These are phyloP conservation scores for Mastomys coucha DNA, from an alignment of 2,113 vertebrate genomes.

Conservation along the genomic window DNA sequence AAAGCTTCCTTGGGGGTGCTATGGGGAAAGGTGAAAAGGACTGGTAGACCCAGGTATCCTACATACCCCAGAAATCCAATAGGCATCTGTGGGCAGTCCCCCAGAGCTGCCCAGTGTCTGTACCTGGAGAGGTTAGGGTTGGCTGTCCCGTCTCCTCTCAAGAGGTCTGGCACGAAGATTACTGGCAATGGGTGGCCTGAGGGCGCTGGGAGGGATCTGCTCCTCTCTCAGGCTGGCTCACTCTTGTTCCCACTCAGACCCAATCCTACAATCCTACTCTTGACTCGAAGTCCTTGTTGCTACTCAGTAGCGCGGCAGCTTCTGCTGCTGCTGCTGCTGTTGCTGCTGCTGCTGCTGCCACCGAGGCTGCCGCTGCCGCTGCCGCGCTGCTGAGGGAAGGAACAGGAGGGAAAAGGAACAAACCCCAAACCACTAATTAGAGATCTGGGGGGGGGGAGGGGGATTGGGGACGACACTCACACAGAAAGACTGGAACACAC, in stretches of 20 bases:
- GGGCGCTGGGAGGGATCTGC: conserved; percentile 42
- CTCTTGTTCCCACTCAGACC: conserved; percentile 59
- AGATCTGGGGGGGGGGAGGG: conserved; percentile 80
- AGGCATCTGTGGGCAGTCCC: conserved; percentile 51
- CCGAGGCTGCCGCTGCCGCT: conserved; percentile 65
- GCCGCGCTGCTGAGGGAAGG: conserved; percentile 78
- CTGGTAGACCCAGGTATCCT: conserved; percentile 53
- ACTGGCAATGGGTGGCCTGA: conserved; percentile 51
- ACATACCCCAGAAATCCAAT: conserved; percentile 10
- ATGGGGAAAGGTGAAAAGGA: neutral
- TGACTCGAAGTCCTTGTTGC: conserved; percentile 67
- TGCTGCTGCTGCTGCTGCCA: conserved; percentile 21
- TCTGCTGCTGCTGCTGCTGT: conserved; percentile 27
- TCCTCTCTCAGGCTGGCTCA: conserved; percentile 58
- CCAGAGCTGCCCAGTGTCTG: conserved; percentile 54
- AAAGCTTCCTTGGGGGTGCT: conserved; percentile 31
- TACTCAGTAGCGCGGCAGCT: conserved; percentile 22
- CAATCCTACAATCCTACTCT: conserved; percentile 50
- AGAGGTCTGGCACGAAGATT: conserved; percentile 71
- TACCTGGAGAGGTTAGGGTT: conserved; percentile 76
- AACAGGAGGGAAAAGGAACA: conserved; percentile 85
- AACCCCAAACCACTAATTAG: conserved; percentile 86
- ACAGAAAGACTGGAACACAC: conserved; percentile 79
- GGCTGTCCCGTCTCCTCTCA: conserved; percentile 72
- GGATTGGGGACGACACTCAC: conserved; percentile 82